Conservation (phyloP, 2,797 vertebrate genomes). For the Platalea minor region DNA sequence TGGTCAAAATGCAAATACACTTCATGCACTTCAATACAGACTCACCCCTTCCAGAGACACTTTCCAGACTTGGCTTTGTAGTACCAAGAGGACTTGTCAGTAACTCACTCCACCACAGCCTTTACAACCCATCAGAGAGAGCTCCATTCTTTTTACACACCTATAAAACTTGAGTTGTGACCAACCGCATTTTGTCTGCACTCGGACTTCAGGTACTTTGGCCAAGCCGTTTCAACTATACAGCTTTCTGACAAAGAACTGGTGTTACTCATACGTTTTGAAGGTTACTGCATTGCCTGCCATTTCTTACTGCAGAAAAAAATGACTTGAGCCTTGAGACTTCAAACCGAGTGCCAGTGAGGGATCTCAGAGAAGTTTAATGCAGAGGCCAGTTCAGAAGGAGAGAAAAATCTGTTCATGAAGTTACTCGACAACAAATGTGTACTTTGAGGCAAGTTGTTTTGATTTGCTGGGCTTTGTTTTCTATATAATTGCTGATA, state of each 20-base stretch:
- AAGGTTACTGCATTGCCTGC: neutral
- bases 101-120: neutral
- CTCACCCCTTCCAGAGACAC: neutral
- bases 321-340: neutral
- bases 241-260: neutral
- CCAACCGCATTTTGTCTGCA: neutral
- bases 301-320: neutral
- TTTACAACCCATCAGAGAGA: neutral
- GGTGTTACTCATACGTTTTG: neutral
- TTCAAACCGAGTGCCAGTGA: neutral
- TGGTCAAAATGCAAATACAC: neutral
- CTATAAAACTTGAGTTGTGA: neutral
- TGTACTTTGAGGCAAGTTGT: neutral
- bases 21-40: neutral
- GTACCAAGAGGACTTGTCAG: neutral
- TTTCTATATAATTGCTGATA: neutral
- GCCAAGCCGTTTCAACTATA: neutral
- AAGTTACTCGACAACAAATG: neutral
- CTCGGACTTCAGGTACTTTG: neutral
- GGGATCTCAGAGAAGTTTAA: neutral
- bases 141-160: neutral
- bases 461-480: neutral
- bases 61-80: neutral
- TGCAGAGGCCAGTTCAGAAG: neutral
- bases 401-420: neutral